Base-by-base conservation (phyloP, 2,113 vertebrate genomes). In the Tachycineta bicolor region DNA sequence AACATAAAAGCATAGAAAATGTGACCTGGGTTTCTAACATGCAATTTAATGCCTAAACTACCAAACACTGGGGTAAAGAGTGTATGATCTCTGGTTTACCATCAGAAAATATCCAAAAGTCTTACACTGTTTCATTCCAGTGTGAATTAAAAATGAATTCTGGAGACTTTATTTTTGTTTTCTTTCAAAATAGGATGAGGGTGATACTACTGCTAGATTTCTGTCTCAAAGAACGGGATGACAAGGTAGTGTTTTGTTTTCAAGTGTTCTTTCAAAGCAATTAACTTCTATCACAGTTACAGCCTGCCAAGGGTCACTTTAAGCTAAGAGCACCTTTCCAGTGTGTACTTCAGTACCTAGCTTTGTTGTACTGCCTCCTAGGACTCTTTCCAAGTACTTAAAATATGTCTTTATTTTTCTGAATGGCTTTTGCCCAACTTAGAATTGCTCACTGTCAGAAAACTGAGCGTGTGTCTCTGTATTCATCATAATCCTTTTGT, bases 321-420 rank as follows among this genome's bases (percentile, higher is more conserved):
- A 37, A 79, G 58, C n/a, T 50, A 85, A 56, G 67, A 91, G 65
- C 62, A 76, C 34, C 39, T 88, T 94, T 93, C 43, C 75, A 73
- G 47, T 24, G 12, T 55, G 31, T 63, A 41, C 53, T 92, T 85
- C 26, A 90, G 60, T 63, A 70, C 39, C 62, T 62, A 17, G 15
- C 31, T 89, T 90, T 93, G 69, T 84, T 92, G 49, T 52, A 8
- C 39, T 78, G 53, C 58, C 53, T 94, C 26, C 75, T 59, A 41
- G n/a, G 43, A 64, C 67, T 90, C 65, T 73, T 93, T 58, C 46
- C 41, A 58, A 21, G 76, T 49, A 13, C 17, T 83, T 94, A 25
- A 87, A 90, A 87, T 65, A 79, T 29, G 12, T 71, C 74, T 87
- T 89, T 77, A 69, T 91, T 82, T 91, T 55, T 89, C 74, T 87